These are phyloP conservation scores for Bombus pascuorum DNA, from an alignment of 1,140 invertebrate species.

Conservation along the genomic window DNA sequence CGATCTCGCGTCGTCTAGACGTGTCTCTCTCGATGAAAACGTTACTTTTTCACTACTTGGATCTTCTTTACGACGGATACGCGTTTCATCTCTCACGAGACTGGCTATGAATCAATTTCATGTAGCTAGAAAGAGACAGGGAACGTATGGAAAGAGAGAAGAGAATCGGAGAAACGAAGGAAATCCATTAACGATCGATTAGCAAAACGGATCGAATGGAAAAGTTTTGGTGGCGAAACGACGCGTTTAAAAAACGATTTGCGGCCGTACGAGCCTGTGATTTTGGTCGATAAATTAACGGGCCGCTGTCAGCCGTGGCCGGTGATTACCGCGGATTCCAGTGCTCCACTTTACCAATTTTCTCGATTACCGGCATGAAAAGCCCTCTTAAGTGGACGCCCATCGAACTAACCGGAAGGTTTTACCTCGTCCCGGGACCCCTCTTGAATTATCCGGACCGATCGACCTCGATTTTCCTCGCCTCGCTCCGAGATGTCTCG, in stretches of 20 bases:
- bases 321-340: conserved; percentile 63
- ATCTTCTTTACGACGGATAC: background rate
- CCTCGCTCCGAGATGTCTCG: conserved; percentile 26
- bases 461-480: conserved; percentile 51
- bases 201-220: conserved; percentile 45
- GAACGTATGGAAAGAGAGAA: background rate
- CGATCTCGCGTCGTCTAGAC: background rate
- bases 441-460: conserved; percentile 42
- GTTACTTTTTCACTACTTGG: background rate
- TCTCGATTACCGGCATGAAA: conserved; percentile 72
- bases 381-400: conserved; percentile 60
- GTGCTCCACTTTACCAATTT: conserved; percentile 71
- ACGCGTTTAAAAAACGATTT: conserved; percentile 67
- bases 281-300: conserved; percentile 75
- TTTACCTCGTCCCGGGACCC: conserved; percentile 31
- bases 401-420: conserved; percentile 54
- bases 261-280: conserved; percentile 64
- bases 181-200: conserved; percentile 38
- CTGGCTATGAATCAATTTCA: background rate
- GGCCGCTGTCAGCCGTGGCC: conserved; percentile 39
- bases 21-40: background rate
- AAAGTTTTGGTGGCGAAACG: conserved; percentile 61
- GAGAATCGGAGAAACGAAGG: background rate
- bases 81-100: background rate
- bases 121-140: background rate